phyloP scores from a whole-genome alignment of 2,888 invertebrate species.

The Ligdia adustata region DNA sequence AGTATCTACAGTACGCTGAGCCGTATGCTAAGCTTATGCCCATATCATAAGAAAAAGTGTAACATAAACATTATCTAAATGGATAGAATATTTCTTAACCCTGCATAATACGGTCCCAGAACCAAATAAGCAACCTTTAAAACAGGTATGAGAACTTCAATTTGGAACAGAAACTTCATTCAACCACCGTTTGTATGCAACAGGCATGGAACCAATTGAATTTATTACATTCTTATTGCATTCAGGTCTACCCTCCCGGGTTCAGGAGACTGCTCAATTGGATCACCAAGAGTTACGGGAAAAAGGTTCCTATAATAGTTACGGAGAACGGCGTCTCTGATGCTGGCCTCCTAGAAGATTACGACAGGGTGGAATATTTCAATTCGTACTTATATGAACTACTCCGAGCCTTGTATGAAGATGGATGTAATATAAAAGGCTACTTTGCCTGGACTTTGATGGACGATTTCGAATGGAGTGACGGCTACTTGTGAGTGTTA shows the following conservation, averaged over 20 bases:
- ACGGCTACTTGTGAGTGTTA: conserved; percentile 65
- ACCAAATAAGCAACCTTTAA: conserved; percentile 19
- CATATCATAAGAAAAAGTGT: not conserved
- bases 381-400: conserved; percentile 74
- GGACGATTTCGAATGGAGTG: conserved; percentile 86
- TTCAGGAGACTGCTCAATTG: conserved; percentile 86
- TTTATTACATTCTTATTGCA: conserved; percentile 30
- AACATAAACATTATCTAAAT: not conserved
- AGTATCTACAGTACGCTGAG: too few species aligned
- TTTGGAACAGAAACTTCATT: conserved; percentile 7
- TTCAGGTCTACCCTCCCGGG: conserved; percentile 85
- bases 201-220: conserved; percentile 22
- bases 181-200: conserved; percentile 22
- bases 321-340: conserved; percentile 86
- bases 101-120: conserved; percentile 18
- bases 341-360: conserved; percentile 60
- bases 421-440: conserved; percentile 72
- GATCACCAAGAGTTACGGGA: conserved; percentile 84
- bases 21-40: too few species aligned
- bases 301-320: conserved; percentile 79
- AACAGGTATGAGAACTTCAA: too few species aligned
- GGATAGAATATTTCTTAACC: too few species aligned
- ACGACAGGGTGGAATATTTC: conserved; percentile 80
- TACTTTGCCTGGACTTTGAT: conserved; percentile 86
- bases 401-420: conserved; percentile 64